Evolutionary conservation across 1,140 invertebrate species (phyloP).

Genomic region (Thaumatotibia leucotreta): DNA sequence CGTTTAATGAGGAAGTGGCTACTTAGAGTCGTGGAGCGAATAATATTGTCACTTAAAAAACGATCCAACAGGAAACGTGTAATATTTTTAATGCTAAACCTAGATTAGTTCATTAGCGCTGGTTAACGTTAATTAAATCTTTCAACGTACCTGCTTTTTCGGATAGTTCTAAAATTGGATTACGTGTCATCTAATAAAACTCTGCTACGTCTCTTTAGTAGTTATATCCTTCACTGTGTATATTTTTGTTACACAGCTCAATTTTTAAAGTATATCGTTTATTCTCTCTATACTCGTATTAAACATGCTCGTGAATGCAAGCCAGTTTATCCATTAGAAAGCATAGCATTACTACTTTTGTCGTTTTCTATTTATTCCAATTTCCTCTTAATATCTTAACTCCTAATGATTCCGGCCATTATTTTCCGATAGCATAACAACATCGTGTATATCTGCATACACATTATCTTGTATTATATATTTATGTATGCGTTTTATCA

Average conservation of each 20-base stretch:
- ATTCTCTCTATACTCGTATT: slow-evolving; percentile 17
- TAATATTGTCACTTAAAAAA: slow-evolving; percentile 63
- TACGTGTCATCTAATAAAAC: neutral
- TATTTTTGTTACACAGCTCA: too few species aligned
- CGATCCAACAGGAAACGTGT: slow-evolving; percentile 51
- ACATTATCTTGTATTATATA: neutral
- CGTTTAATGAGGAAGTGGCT: slow-evolving; percentile 68
- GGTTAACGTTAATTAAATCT: slow-evolving; percentile 28
- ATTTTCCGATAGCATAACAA: neutral
- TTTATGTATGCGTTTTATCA: neutral
- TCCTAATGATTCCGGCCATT: neutral
- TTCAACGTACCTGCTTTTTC: slow-evolving; percentile 17
- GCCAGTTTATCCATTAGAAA: neutral
- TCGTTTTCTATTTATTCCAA: neutral
- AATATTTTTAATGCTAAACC: slow-evolving; percentile 55
- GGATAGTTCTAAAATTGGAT: neutral
- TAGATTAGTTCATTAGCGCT: slow-evolving; percentile 54
- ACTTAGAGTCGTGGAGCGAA: slow-evolving; percentile 53
- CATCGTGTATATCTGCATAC: neutral
- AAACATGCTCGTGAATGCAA: slow-evolving; percentile 22
- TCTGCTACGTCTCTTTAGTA: neutral
- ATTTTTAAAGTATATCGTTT: neutral
- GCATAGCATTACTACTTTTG: neutral
- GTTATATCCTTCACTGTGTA: neutral
- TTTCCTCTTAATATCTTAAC: neutral